These are phyloP conservation scores for Laspeyria flexula DNA, from an alignment of 2,888 invertebrate species.

Conservation along the genomic window DNA sequence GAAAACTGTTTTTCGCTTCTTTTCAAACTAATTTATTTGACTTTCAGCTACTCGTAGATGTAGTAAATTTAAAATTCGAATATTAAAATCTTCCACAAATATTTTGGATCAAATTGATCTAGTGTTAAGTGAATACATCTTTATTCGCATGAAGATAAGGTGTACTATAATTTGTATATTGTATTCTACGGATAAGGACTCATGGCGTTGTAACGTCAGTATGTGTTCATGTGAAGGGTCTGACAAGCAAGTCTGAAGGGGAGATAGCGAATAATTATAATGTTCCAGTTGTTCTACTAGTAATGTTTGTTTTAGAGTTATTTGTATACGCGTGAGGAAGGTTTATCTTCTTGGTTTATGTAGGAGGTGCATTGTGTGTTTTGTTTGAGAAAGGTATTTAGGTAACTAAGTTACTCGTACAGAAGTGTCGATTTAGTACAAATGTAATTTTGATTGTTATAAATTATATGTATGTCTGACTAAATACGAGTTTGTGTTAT, in stretches of 20 bases:
- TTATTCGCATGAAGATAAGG: not conserved
- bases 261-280: conserved; percentile 36
- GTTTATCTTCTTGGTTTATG: not conserved
- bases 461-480: too few species aligned
- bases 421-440: too few species aligned
- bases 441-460: too few species aligned
- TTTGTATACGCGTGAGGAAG: conserved; percentile 5
- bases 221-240: conserved; percentile 9
- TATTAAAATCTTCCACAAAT: too few species aligned
- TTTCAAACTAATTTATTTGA: too few species aligned
- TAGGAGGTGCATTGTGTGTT: not conserved
- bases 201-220: not conserved
- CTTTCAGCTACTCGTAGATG: too few species aligned
- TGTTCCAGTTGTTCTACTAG: conserved; percentile 23
- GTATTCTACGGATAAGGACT: not conserved
- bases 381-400: not conserved
- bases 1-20: too few species aligned
- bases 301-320: conserved; percentile 25
- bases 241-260: conserved; percentile 12
- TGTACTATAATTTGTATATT: not conserved
- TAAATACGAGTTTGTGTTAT: too few species aligned
- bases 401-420: too few species aligned
- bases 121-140: not conserved
- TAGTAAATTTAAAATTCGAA: too few species aligned
- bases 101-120: too few species aligned